Evolutionary conservation across 2,888 invertebrate species (phyloP), one percentile per base, ranked within the genome.

Genomic region (Diadromus collaris): DNA sequence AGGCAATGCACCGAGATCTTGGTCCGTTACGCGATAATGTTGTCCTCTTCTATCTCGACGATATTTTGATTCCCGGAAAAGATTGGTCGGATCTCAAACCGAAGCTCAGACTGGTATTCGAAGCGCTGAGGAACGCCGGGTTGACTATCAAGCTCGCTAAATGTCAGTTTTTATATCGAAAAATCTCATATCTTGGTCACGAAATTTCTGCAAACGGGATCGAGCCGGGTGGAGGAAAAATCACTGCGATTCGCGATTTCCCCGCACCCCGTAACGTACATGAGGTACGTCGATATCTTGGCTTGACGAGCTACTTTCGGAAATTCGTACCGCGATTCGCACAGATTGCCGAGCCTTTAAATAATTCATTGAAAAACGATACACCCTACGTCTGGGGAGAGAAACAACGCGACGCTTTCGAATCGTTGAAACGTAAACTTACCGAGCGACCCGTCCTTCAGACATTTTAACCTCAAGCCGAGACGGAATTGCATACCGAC

Each of bases 101-200:
- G 29, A 79, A 76, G 46, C 72, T 88, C 9, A 44, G 64, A 58
- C 48, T 69, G 44, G 81, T 86, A 3, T 64, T 87, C 0, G 70
- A 83, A n/a, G 80, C 78, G 6, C 56, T 86, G 6, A 60, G 74
- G 6, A 34, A 77, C 38, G 83, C 84, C 32, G 34, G 34, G 9
- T 7, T 34, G 9, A 34, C 34, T 9, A 34, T 34, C 9, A 34
- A 34, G 34, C 34, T 84, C 1, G 64, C 32, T 1, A 87, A 88
- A 75, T 86, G 86, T 61, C 58, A 78, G n/a, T 86, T 89, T 78
- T 83, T 80, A 1, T 68, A 79, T 10, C 58, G 64, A 6, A 54
- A 82, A 44, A 78, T 89, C 0, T 67, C 82, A 19, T 87, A 85
- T 61, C 78, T 89, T 16, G 88, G 89, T 1, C 86, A 85, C 76